These are phyloP conservation scores for Rousettus leschenaultii DNA, from an alignment of 2,113 vertebrate genomes.

Conservation along the genomic window DNA sequence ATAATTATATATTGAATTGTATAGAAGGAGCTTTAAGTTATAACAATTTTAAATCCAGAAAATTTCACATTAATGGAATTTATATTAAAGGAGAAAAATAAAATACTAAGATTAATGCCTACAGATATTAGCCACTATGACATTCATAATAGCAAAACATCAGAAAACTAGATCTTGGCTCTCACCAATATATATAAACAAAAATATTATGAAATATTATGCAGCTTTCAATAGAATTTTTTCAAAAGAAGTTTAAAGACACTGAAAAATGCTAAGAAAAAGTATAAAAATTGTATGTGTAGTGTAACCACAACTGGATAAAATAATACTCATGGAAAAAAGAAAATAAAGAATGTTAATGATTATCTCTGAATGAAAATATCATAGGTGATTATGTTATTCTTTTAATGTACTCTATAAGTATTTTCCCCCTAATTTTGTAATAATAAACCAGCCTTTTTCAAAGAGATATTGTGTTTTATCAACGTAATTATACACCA, in stretches of 20 bases:
- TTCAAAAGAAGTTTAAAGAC: neutral
- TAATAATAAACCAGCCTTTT: neutral
- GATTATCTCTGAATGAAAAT: neutral
- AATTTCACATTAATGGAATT: neutral
- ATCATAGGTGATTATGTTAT: neutral
- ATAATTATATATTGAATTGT: neutral
- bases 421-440: neutral
- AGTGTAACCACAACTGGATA: neutral
- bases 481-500: neutral
- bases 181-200: neutral
- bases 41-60: neutral
- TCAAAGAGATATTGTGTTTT: neutral
- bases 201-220: neutral
- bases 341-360: neutral
- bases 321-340: neutral
- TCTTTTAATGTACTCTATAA: neutral
- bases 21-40: neutral
- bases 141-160: neutral
- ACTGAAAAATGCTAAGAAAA: neutral
- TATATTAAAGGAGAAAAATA: neutral
- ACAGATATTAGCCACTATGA: neutral
- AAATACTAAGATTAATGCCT: neutral
- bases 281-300: neutral
- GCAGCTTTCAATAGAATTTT: neutral
- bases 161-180: neutral